Evolutionary conservation across 2,113 vertebrate genomes (phyloP).

Genomic region (Pelecanus crispus): DNA sequence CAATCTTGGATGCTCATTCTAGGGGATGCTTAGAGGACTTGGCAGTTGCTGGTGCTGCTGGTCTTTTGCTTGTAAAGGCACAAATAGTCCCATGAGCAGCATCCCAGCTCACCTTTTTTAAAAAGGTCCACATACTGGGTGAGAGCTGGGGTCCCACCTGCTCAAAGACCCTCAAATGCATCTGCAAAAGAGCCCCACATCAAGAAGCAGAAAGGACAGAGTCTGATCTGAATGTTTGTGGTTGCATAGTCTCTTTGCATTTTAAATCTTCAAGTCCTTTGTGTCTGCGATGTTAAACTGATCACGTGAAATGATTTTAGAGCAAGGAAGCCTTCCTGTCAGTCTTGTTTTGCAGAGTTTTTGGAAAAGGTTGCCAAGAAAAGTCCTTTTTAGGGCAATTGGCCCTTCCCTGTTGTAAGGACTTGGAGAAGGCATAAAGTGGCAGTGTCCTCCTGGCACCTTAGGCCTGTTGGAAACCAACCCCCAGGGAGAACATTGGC

Average conservation of each 20-base stretch:
- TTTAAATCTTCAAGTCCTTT: neutral
- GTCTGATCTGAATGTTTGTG: neutral
- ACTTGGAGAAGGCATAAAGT: neutral
- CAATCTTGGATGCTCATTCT: neutral
- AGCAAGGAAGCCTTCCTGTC: neutral
- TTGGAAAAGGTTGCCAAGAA: neutral
- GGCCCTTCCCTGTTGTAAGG: neutral
- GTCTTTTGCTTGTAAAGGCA: neutral
- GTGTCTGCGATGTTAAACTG: neutral
- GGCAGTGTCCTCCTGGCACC: neutral
- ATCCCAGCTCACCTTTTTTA: neutral
- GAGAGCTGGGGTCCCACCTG: neutral
- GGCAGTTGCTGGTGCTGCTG: neutral
- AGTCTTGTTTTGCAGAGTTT: neutral
- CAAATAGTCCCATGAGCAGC: neutral
- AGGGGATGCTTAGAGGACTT: neutral
- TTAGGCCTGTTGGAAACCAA: neutral
- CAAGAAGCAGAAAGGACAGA: neutral
- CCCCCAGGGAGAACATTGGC: rapidly evolving
- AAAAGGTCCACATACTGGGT: neutral
- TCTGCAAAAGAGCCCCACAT: neutral
- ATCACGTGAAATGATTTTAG: neutral
- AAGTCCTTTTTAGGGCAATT: neutral
- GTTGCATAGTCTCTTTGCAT: neutral
- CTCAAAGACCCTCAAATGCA: neutral